These are phyloP conservation scores for Dendroctonus ponderosae DNA, from an alignment of 1,140 invertebrate genomes.

Conservation along the genomic window DNA sequence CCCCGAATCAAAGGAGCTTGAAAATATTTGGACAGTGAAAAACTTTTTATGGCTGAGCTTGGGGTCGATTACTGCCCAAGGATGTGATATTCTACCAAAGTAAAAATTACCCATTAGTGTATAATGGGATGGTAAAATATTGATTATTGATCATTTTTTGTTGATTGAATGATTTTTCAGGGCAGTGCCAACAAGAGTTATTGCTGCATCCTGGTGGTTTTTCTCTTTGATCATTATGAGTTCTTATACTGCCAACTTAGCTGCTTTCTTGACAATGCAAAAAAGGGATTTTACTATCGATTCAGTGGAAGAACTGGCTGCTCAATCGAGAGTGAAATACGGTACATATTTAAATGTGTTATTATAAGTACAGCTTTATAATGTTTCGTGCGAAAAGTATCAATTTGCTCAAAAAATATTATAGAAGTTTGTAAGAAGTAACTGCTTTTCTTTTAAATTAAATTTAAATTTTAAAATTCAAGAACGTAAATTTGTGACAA, in stretches of 20 bases:
- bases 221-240: constrained; percentile 94
- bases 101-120: constrained; percentile 50
- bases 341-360: constrained; percentile 50
- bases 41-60: constrained; percentile 77
- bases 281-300: constrained; percentile 79
- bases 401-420: too few relatives aligned
- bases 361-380: too few relatives aligned
- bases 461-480: too few relatives aligned
- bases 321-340: constrained; percentile 80
- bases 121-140: neutral
- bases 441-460: too few relatives aligned
- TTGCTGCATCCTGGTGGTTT: constrained; percentile 91
- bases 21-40: constrained; percentile 75
- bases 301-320: constrained; percentile 83
- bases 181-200: constrained; percentile 72
- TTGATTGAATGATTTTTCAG: too few relatives aligned
- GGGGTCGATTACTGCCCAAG: constrained; percentile 77
- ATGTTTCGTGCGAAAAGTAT: too few relatives aligned
- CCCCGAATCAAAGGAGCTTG: constrained; percentile 71
- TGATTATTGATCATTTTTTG: constrained; percentile 14
- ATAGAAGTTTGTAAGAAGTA: too few relatives aligned
- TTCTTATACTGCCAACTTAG: constrained; percentile 94
- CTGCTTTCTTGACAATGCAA: constrained; percentile 90
- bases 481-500: too few relatives aligned
- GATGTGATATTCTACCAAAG: constrained; percentile 77